Conservation (phyloP, 1,140 invertebrate species). For the Coenobita brevimanus region DNA sequence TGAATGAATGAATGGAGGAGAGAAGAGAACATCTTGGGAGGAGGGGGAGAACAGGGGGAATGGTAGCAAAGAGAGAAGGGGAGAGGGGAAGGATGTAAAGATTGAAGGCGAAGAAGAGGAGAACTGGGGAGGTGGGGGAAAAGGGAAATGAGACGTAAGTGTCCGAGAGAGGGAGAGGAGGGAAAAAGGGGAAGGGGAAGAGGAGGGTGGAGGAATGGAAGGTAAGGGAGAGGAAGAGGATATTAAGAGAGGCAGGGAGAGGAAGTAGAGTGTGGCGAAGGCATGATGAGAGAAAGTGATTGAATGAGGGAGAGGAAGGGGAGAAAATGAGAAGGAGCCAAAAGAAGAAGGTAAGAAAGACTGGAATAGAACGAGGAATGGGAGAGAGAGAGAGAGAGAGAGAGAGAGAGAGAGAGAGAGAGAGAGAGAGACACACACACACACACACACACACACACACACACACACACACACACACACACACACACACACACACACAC, state of each 20-base stretch:
- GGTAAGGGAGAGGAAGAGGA: neutral
- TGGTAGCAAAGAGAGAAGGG: too few species aligned
- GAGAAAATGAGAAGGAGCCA: neutral
- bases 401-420: neutral
- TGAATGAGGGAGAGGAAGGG: neutral
- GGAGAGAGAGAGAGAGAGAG: constrained; percentile 16
- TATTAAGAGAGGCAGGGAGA: neutral
- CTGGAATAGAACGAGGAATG: neutral
- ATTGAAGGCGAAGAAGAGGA: too few species aligned
- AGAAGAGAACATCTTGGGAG: too few species aligned
- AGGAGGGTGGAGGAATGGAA: neutral
- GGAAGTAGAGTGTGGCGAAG: neutral
- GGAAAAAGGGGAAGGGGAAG: too few species aligned
- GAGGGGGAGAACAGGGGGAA: too few species aligned
- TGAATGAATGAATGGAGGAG: too few species aligned
- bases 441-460: neutral
- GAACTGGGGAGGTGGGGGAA: too few species aligned
- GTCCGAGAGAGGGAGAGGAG: too few species aligned
- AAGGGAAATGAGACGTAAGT: too few species aligned
- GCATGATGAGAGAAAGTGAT: neutral
- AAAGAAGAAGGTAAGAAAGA: neutral
- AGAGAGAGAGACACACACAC: neutral
- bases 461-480: neutral
- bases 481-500: neutral
- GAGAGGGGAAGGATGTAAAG: too few species aligned